Evolutionary conservation across 2,113 vertebrate genomes (phyloP), one percentile per base, ranked within the genome.

Genomic region (Columba livia): DNA sequence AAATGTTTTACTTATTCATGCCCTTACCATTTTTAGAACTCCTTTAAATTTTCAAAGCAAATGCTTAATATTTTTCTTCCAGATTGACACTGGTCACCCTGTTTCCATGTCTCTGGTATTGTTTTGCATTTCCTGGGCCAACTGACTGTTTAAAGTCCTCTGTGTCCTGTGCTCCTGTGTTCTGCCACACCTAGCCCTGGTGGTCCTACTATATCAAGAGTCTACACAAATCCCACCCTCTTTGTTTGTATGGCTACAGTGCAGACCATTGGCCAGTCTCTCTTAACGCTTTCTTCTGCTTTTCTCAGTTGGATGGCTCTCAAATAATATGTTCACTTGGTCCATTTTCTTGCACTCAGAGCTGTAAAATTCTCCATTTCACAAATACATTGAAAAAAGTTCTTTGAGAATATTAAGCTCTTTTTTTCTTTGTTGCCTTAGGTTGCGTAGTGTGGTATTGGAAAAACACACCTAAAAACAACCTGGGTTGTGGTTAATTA

Each of bases 221-320:
- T 12, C 58, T 61, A 29, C 10, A 26, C 17, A 79, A 47, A 65
- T 48, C 12, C 34, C 8, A 56, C 6, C 2, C 2, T 1, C 1
- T 48, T 50, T 34, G 5, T 44, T 29, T 56, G 16, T 42, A 15
- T 2, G 4, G 50, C n/a, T 54, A 17, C 32, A 53, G 9, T 0
- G 0, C 10, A 72, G 23, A 60, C 3, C 5, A n/a, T 51, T 79
- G 19, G 38, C 19, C 13, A 69, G 5, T 25, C 2, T 64, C n/a
- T 57, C 16, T 47, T 88, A 47, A 19, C 44, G 15, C 2, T n/a
- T 53, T 47, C 53, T 80, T 75, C 72, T 34, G 32, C 7, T 58
- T 21, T 58, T 44, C 32, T 57, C 26, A 74, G 51, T 53, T 84
- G 25, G 0, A 5, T 77, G 4, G 8, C 3, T 61, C 14, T 90